These are phyloP conservation scores for Formica exsecta DNA, from an alignment of 1,140 invertebrate species.

Conservation along the genomic window DNA sequence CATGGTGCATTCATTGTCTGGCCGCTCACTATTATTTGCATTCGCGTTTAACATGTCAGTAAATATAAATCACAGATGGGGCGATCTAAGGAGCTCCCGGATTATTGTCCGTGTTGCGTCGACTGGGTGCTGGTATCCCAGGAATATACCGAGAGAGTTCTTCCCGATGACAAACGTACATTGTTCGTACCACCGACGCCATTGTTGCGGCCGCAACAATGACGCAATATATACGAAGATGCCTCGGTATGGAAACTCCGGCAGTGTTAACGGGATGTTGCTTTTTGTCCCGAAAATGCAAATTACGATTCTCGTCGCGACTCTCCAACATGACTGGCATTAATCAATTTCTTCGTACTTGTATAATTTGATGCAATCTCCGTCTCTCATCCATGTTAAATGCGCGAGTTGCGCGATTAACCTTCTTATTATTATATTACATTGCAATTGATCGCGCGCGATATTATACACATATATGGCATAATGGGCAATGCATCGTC, in stretches of 20 bases:
- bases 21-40: conserved; percentile 40
- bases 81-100: conserved; percentile 58
- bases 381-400: conserved; percentile 36
- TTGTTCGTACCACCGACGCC: conserved; percentile 50
- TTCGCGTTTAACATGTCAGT: conserved; percentile 53
- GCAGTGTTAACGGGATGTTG: conserved; percentile 39
- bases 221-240: conserved; percentile 60
- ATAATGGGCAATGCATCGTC: background rate
- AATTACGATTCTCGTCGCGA: conserved; percentile 44
- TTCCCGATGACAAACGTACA: conserved; percentile 61
- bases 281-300: conserved; percentile 62
- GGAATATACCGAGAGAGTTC: conserved; percentile 54
- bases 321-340: conserved; percentile 45
- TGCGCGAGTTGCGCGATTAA: conserved; percentile 39
- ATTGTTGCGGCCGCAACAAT: conserved; percentile 67
- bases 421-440: conserved; percentile 6
- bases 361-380: background rate
- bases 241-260: conserved; percentile 54
- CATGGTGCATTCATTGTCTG: conserved; percentile 23
- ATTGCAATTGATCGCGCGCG: background rate
- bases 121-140: conserved; percentile 11
- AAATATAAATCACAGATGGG: conserved; percentile 51
- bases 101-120: conserved; percentile 60
- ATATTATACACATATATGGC: background rate
- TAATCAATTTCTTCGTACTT: conserved; percentile 54